phyloP scores from a whole-genome alignment of 2,113 vertebrate species.

The Aphelocoma coerulescens region DNA sequence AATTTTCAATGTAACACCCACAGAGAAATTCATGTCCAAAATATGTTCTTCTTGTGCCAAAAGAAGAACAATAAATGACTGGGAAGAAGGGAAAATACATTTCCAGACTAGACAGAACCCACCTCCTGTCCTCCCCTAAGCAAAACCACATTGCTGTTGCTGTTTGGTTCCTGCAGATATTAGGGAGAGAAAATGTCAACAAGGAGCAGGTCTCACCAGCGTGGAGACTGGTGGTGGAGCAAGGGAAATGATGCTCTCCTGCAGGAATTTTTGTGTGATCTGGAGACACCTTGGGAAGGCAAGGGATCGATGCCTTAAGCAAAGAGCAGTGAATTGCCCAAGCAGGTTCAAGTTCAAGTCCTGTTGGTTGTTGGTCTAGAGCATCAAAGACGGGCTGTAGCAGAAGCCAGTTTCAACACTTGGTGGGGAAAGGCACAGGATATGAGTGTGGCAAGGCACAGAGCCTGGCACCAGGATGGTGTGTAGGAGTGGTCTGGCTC shows the following conservation, averaged over 20 bases:
- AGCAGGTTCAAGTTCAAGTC: background rate
- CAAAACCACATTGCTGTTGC: background rate
- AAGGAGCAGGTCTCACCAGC: accelerated
- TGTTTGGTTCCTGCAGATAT: background rate
- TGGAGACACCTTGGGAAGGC: background rate
- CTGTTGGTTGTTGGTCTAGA: background rate
- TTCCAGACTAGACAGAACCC: conserved; percentile 46
- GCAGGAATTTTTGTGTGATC: background rate
- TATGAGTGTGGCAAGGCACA: background rate
- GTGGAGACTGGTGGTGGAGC: background rate
- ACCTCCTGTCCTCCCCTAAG: conserved; percentile 14
- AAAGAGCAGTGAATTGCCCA: background rate
- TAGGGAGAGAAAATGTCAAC: background rate
- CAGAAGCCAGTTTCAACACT: background rate
- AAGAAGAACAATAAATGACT: conserved; percentile 56
- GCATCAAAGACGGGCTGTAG: accelerated
- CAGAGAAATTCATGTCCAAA: conserved; percentile 57
- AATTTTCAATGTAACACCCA: conserved; percentile 54
- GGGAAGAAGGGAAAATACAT: conserved; percentile 15
- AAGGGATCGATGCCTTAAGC: background rate
- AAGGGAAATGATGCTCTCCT: background rate
- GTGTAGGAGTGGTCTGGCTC: background rate
- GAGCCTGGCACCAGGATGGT: background rate
- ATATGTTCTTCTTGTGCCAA: conserved; percentile 53
- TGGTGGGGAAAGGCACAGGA: background rate